Base-by-base conservation (phyloP, 2,797 vertebrate species). In the Ctenosaura bakeri region DNA sequence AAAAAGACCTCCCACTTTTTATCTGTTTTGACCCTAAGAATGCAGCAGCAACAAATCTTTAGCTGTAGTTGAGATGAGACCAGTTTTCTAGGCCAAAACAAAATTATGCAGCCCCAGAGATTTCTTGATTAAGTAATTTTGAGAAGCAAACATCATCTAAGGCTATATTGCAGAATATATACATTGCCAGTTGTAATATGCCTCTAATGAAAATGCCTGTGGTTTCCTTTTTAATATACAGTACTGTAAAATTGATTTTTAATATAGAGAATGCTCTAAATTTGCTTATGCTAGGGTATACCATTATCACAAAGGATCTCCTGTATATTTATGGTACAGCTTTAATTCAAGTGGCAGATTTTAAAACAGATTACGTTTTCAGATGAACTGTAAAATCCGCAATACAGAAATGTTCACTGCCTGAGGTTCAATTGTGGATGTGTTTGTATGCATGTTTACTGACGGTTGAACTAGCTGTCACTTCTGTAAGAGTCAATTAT, bases 51-150 rank as follows among this genome's bases (percentile, higher is more conserved):
- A 42, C 6, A 80, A 56, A 24, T 56, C 9, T 24, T 80, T 29
- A 26, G 76, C 12, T 52, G 32, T 32, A 69, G 12, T 80, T 80
- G 35, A 46, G 77, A 16, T 35, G 0, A n/a, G 12, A 80, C 20
- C 20, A 81, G 54, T n/a, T 90, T 73, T 81, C 64, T 80, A 90
- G 84, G 77, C 77, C 38, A 81, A 86, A 90, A 81, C 66, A 81
- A 86, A 82, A 86, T 81, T 90, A 74, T 86, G 69, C 54, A 74
- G 42, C 38, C 24, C 66, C 50, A 46, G 52, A 81, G 64, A 85
- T 50, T 86, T 81, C 52, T 81, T 59, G 20, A 59, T 73, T 76
- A 64, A 71, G 78, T 84, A 77, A 84, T 56, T 71, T 78, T 54
- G 35, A 88, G 66, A 69, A 89, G 46, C 46, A 89, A 79, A 89